A percentile compares a stretch with the other conserved stretches of the same genome.
Conservation (phyloP, 30 jellyfish, hydroid and myxozoan species). For the Nemopilema nomurai region DNA sequence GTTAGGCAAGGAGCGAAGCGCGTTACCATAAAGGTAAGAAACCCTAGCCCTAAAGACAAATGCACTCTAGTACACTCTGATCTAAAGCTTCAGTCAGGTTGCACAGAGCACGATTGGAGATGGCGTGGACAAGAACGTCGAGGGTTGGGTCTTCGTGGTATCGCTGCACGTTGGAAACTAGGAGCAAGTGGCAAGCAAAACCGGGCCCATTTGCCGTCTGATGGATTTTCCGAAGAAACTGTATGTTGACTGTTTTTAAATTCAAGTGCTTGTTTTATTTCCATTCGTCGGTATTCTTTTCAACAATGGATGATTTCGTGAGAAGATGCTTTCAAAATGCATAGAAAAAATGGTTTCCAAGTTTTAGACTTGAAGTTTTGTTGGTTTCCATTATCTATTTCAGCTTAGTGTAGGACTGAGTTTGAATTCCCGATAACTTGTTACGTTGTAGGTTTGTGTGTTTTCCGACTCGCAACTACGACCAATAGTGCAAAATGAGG, state of each 20-base stretch:
- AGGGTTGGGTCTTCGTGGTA: neutral
- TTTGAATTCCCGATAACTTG: neutral
- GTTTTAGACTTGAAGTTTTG: neutral
- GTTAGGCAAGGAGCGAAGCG: neutral
- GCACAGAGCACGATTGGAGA: neutral
- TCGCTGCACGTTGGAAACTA: neutral
- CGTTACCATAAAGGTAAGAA: neutral
- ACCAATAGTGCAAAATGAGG: neutral
- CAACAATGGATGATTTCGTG: neutral
- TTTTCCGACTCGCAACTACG: slow-evolving; percentile 12
- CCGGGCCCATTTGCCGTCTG: neutral
- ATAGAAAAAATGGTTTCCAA: neutral
- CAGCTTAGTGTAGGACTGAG: too few relatives aligned
- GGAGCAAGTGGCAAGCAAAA: neutral
- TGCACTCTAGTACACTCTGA: slow-evolving; percentile 1
- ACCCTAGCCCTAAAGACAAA: neutral
- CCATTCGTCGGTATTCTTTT: neutral
- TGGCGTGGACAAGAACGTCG: neutral
- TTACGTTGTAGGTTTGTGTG: neutral
- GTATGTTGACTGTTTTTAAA: neutral
- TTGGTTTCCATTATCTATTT: neutral
- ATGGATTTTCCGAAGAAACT: neutral
- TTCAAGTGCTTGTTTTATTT: neutral
- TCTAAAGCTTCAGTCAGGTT: neutral
- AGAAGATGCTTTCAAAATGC: neutral